phyloP scores from a whole-genome alignment of 2,797 vertebrate species.

The Phataginus tetradactyla region DNA sequence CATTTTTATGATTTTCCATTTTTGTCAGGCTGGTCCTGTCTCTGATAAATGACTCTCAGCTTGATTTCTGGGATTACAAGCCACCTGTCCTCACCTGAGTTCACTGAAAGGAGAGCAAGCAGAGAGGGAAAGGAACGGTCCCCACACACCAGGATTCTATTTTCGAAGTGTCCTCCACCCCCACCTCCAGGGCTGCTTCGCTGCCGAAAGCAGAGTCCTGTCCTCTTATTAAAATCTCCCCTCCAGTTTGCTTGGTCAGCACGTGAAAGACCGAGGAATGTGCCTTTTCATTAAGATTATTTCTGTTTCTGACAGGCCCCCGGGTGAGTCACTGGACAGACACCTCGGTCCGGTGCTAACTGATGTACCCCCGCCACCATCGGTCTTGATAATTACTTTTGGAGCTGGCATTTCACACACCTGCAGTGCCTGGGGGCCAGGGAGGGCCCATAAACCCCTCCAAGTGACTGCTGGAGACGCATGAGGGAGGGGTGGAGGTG shows the following conservation, averaged over 20 bases:
- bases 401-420: not conserved
- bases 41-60: not conserved
- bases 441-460: not conserved
- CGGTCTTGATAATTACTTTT: not conserved
- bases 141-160: not conserved
- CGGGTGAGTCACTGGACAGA: not conserved
- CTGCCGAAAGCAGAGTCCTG: not conserved
- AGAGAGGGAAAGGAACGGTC: not conserved
- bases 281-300: constrained; percentile 58
- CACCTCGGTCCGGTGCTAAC: not conserved
- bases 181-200: not conserved
- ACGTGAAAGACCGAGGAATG: not conserved
- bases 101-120: not conserved
- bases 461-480: not conserved
- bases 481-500: not conserved
- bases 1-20: constrained; percentile 37
- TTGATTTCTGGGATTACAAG: not conserved
- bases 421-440: not conserved
- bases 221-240: constrained; percentile 51
- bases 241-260: constrained; percentile 43
- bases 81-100: not conserved
- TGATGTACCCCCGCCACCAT: not conserved
- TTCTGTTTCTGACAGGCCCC: constrained; percentile 56
- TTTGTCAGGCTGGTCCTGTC: not conserved
- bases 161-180: not conserved